Percentiles rank a stretch among this genome's conserved stretches.
Evolutionary conservation across 2,888 invertebrate species (phyloP).

Genomic region (Pseudococcus viburni): DNA sequence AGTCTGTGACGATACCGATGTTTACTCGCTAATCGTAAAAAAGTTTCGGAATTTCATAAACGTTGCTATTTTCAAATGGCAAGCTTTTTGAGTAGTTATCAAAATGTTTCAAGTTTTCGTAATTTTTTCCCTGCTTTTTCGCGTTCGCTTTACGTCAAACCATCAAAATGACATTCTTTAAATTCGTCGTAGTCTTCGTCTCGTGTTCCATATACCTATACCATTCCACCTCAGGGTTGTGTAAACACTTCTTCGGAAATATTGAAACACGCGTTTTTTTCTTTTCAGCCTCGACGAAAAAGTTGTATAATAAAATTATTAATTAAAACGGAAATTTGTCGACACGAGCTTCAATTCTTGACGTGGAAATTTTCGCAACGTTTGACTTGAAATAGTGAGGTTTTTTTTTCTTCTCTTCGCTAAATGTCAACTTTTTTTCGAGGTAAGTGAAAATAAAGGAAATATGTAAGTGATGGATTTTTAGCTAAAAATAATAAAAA

Average conservation of each 20-base stretch:
- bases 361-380: background rate
- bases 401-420: background rate
- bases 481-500: too few species aligned
- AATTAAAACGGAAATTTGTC: slow-evolving; percentile 37
- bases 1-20: background rate
- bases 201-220: background rate
- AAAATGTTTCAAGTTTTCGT: slow-evolving; percentile 33
- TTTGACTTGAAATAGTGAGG: background rate
- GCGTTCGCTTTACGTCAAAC: slow-evolving; percentile 34
- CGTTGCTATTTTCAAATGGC: slow-evolving; percentile 25
- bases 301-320: background rate
- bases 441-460: too few species aligned
- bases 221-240: background rate
- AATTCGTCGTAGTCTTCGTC: background rate
- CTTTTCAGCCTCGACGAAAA: background rate
- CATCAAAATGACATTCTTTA: slow-evolving; percentile 39
- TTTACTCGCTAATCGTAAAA: slow-evolving; percentile 35
- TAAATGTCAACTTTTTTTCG: background rate
- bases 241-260: slow-evolving; percentile 3
- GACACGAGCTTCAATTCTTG: background rate
- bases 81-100: slow-evolving; percentile 47
- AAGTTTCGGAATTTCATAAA: slow-evolving; percentile 48
- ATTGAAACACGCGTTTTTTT: slow-evolving; percentile 2
- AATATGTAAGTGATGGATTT: too few species aligned
- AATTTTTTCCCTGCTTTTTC: background rate